Evolutionary conservation across 2,113 vertebrate genomes (phyloP).

Genomic region (Noturus placidus): DNA sequence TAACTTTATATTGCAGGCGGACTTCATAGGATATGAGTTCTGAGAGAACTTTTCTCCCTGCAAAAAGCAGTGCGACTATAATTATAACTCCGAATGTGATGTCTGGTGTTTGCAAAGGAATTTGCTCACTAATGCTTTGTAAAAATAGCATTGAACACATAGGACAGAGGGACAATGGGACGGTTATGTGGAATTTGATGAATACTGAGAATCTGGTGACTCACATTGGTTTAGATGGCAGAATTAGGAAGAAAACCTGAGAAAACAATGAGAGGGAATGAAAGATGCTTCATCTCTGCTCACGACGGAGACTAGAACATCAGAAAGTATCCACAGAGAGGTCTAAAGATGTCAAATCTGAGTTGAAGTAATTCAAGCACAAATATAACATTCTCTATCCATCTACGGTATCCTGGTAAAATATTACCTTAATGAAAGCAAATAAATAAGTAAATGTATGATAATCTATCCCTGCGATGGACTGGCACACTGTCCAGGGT

Average conservation of each 20-base stretch:
- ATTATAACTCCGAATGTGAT: not conserved
- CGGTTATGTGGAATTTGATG: not conserved
- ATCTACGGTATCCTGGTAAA: not conserved
- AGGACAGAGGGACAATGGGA: constrained; percentile 4
- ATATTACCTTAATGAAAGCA: not conserved
- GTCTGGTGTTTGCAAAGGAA: not conserved
- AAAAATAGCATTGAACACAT: not conserved
- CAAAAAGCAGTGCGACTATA: not conserved
- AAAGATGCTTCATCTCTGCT: not conserved
- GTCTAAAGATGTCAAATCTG: not conserved
- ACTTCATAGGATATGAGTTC: not conserved
- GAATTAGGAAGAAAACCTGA: not conserved
- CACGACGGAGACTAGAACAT: not conserved
- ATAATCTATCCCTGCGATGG: too few relatives aligned
- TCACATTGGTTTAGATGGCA: not conserved
- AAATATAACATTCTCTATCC: not conserved
- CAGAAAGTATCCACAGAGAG: not conserved
- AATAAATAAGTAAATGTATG: not conserved
- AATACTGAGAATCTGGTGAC: constrained; percentile 16
- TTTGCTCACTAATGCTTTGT: constrained; percentile 6
- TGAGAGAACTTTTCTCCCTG: not conserved
- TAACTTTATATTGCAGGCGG: not conserved
- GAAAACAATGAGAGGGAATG: not conserved
- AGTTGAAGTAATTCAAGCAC: not conserved
- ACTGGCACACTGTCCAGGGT: too few relatives aligned